phyloP scores from a whole-genome alignment of 2,113 vertebrate species.

The Poeciliopsis turrubarensis region DNA sequence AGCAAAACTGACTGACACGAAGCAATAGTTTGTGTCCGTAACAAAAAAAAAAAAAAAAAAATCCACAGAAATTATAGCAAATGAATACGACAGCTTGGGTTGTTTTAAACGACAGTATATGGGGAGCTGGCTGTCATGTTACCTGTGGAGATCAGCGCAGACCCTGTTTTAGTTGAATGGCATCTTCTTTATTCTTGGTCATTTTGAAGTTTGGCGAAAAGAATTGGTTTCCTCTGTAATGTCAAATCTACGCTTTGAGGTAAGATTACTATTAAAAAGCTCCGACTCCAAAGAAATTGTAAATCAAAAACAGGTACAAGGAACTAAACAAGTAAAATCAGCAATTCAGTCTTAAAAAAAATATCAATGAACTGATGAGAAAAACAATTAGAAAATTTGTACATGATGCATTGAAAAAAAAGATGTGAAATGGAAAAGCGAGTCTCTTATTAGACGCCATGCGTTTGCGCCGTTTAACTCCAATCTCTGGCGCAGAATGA shows the following conservation, averaged over 20 bases:
- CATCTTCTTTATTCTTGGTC: too few species aligned
- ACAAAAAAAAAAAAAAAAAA: too few species aligned
- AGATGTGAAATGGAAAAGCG: neutral
- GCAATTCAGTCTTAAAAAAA: neutral
- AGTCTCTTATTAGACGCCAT: neutral
- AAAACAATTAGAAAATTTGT: too few species aligned
- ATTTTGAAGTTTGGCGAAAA: too few species aligned
- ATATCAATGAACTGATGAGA: neutral
- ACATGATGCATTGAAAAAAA: too few species aligned
- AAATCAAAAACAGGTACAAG: neutral
- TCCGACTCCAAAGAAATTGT: neutral
- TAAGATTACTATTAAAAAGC: neutral
- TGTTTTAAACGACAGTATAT: neutral
- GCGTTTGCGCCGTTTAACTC: neutral
- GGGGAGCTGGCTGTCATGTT: too few species aligned
- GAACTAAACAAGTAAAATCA: neutral
- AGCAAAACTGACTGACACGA: conserved; percentile 9
- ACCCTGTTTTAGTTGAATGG: too few species aligned
- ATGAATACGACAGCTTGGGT: too few species aligned
- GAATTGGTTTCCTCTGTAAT: neutral
- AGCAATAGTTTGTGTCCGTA: conserved; percentile 7
- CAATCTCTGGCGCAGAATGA: neutral
- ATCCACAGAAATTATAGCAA: too few species aligned
- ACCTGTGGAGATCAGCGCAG: too few species aligned
- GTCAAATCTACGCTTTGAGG: neutral